Evolutionary conservation across 1,140 invertebrate species (phyloP).

Genomic region (Drosophila repleta): DNA sequence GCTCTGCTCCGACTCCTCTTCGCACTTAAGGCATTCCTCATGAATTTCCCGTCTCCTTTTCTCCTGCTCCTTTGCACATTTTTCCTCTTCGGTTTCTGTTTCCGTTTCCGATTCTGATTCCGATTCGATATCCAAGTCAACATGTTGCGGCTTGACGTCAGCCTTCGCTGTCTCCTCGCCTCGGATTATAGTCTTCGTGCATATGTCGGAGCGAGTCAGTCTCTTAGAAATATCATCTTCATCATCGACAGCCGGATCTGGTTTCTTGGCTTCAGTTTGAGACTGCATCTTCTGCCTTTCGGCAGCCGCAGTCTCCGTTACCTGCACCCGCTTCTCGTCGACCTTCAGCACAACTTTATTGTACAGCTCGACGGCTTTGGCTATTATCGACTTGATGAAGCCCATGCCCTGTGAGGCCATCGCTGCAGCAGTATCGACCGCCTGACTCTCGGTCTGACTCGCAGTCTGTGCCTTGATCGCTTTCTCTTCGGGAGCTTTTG

Average conservation of each 20-base stretch:
- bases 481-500: not conserved
- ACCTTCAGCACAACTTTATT: conserved; percentile 9
- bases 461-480: not conserved
- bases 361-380: conserved; percentile 14
- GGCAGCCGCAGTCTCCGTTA: not conserved
- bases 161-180: conserved; percentile 21
- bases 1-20: not conserved
- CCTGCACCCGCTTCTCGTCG: not conserved
- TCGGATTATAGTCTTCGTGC: conserved; percentile 56
- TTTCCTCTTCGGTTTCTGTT: conserved; percentile 1
- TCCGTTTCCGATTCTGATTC: not conserved
- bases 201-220: conserved; percentile 34
- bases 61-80: not conserved
- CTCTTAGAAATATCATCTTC: not conserved
- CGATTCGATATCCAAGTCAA: conserved; percentile 16
- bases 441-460: not conserved
- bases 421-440: conserved; percentile 9
- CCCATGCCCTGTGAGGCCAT: conserved; percentile 28
- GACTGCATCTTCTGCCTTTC: too few species aligned
- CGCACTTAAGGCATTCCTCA: not conserved
- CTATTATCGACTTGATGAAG: conserved; percentile 17
- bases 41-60: not conserved
- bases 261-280: too few species aligned
- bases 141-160: conserved; percentile 54
- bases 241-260: too few species aligned